Evolutionary conservation across 2,888 invertebrate species (phyloP), one percentile per base, ranked within the genome.

Genomic region (Drosophila picticornis): DNA sequence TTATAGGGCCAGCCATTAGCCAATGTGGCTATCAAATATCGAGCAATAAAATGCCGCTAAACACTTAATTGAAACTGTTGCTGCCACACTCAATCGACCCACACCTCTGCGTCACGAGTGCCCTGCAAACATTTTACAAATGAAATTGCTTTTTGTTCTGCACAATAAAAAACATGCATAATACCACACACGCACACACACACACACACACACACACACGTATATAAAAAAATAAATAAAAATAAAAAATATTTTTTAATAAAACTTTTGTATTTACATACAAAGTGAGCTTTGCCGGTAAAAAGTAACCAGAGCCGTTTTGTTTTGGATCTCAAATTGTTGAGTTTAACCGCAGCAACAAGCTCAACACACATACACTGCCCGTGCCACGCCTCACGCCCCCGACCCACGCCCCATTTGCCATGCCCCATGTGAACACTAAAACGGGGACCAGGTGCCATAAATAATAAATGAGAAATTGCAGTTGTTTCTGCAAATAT

Each of bases 1-100:
- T 89, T 87, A 87, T 88, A 63, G 84, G 55, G 69, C 36, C 53
- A 52, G 60, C 58, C 69, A 57, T 31, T 34, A 70, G 71, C 60
- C 61, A 69, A 64, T 83, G 72, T 63, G 65, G 71, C 68, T 83
- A 86, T 86, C 84, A 82, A 88, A 90, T 85, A 72, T 83, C 80
- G 71, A 61, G 86, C 90, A 86, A 86, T 86, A 90, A 86, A 86
- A 88, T 70, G 64, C 75, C 72, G 86, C 80, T 90, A 85, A 90
- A 88, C 85, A 90, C 85, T 86, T 86, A 86, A 86, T 86, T 86
- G 90, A 83, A 86, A 90, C 85, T 90, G 90, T 90, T 86, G 90
- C 83, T 81, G 32, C 71, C 29, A 43, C 31, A 9, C 11, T 22
- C 6, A 56, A 19, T 36, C 13, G 29, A 16, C 0, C 16, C 16